Percentiles rank a stretch among this genome's conserved stretches.
Evolutionary conservation across 2,113 vertebrate species (phyloP).

Genomic region (Hydrolagus affinis): DNA sequence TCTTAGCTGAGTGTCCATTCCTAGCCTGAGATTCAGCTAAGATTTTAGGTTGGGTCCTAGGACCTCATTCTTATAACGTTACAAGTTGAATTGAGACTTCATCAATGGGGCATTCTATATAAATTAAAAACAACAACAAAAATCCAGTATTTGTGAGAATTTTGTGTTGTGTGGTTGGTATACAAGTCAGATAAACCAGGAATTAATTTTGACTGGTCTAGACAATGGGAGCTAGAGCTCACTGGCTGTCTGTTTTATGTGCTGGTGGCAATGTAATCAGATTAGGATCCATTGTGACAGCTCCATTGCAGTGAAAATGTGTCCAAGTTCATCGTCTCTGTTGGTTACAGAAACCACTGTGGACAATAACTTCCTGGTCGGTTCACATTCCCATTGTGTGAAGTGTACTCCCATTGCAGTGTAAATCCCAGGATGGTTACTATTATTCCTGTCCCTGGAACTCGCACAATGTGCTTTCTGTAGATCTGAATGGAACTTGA

Average conservation of each 20-base stretch:
- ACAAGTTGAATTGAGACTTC: no score
- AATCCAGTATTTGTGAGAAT: conserved; percentile 11
- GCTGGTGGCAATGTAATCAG: conserved; percentile 1
- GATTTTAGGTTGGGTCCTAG: no score
- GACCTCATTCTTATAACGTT: no score
- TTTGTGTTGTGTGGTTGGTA: no score
- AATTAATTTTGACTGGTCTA: neutral
- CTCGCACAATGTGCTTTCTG: neutral
- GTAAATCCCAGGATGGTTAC: no score
- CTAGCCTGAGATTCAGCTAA: no score
- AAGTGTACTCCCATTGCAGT: neutral
- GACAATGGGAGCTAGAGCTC: conserved; percentile 8
- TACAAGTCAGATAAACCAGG: neutral
- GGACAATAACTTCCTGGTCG: conserved; percentile 24
- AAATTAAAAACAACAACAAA: neutral
- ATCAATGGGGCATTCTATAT: no score
- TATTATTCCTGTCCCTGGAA: neutral
- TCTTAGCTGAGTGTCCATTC: no score
- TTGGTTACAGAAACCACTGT: conserved; percentile 10
- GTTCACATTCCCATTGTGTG: conserved; percentile 8
- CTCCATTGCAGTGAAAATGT: neutral
- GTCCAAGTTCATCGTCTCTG: conserved; percentile 9
- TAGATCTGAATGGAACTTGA: neutral
- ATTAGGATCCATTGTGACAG: neutral
- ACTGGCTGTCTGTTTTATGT: neutral